phyloP scores from a whole-genome alignment of 53 echinoderm and acorn worm species.

The Echinometra lucunter region DNA sequence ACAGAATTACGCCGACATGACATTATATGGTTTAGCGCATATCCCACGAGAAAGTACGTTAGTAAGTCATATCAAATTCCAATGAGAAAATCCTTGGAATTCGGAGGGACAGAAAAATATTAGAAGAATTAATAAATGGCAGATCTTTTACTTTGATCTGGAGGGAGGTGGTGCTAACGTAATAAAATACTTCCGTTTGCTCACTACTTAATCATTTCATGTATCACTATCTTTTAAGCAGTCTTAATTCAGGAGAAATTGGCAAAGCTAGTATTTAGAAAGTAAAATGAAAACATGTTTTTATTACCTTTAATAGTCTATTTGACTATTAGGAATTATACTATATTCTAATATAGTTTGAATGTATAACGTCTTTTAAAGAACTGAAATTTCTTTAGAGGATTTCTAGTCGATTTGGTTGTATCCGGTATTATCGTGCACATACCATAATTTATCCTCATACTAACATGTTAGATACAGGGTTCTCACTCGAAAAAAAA shows the following conservation, averaged over 20 bases:
- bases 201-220: neutral
- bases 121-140: neutral
- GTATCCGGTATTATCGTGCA: no score
- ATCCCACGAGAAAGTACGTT: constrained; percentile 26
- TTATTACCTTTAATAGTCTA: neutral
- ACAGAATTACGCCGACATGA: neutral
- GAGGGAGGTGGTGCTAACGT: neutral
- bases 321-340: neutral
- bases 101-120: neutral
- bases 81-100: neutral
- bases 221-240: neutral
- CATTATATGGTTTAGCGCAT: neutral
- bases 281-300: neutral
- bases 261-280: neutral
- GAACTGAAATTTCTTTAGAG: no score
- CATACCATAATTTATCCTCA: neutral
- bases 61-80: neutral
- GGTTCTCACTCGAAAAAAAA: no score
- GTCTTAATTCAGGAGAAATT: neutral
- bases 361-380: no score
- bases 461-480: no score
- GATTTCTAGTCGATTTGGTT: no score
- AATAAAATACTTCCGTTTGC: neutral
- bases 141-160: neutral
- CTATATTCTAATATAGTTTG: neutral